Conservation (phyloP, 2,797 vertebrate genomes). For the Hybognathus amarus region DNA sequence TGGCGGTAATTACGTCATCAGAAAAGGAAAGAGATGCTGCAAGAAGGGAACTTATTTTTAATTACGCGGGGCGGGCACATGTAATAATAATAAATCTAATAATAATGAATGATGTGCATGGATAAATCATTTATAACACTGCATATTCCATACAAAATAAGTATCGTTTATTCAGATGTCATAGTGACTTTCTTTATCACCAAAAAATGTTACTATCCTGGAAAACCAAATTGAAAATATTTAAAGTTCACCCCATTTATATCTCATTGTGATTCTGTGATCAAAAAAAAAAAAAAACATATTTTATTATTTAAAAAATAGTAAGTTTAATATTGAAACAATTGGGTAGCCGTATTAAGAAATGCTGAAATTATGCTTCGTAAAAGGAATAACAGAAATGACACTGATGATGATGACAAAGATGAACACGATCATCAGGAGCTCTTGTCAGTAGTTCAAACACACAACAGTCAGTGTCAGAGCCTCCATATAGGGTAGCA, state of each 20-base stretch:
- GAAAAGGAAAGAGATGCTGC: no score
- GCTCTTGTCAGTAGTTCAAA: conserved; percentile 1
- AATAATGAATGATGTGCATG: neutral
- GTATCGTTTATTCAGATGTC: neutral
- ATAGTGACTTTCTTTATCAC: neutral
- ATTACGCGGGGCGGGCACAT: neutral
- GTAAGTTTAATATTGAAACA: neutral
- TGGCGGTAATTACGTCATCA: neutral
- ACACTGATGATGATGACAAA: neutral
- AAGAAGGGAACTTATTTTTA: neutral
- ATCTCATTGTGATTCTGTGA: neutral
- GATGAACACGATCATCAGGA: neutral
- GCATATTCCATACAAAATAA: neutral
- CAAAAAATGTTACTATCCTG: neutral
- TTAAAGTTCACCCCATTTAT: neutral
- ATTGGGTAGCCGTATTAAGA: neutral
- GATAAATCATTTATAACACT: neutral
- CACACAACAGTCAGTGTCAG: neutral
- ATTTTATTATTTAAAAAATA: neutral
- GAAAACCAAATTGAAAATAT: neutral
- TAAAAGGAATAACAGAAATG: neutral
- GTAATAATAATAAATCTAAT: no score
- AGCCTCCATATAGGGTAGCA: neutral
- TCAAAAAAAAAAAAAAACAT: neutral
- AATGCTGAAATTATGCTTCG: neutral